phyloP scores from a whole-genome alignment of 2,888 invertebrate genomes.

The Brenthis hecate region DNA sequence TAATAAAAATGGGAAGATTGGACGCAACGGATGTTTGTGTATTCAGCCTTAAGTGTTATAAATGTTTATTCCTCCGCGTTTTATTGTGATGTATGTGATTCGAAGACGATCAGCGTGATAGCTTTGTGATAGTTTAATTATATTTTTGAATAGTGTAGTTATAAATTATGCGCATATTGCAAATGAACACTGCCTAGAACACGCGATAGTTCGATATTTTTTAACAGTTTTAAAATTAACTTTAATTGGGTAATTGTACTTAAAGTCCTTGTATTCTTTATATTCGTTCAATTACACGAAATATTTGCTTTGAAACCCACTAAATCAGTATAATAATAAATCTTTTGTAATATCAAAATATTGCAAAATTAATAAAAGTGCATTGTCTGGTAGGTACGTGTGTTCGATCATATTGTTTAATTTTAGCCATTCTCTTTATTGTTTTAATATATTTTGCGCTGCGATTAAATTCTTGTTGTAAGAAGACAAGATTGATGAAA shows the following conservation, averaged over 20 bases:
- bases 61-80: slow-evolving; percentile 38
- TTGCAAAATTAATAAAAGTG: neutral
- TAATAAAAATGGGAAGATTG: slow-evolving; percentile 11
- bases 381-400: slow-evolving; percentile 5
- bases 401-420: slow-evolving; percentile 21
- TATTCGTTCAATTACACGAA: slow-evolving; percentile 4
- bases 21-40: slow-evolving; percentile 24
- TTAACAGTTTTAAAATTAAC: slow-evolving; percentile 52
- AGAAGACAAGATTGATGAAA: slow-evolving; percentile 1
- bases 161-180: slow-evolving; percentile 53
- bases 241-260: slow-evolving; percentile 75
- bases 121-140: slow-evolving; percentile 70
- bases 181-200: slow-evolving; percentile 72
- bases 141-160: slow-evolving; percentile 47
- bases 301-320: neutral
- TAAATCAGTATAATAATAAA: neutral
- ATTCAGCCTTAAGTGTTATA: slow-evolving; percentile 38
- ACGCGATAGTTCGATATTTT: slow-evolving; percentile 65
- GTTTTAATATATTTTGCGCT: neutral
- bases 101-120: slow-evolving; percentile 54
- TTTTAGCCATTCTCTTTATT: slow-evolving; percentile 4
- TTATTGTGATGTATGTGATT: slow-evolving; percentile 41
- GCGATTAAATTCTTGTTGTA: slow-evolving; percentile 7
- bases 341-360: neutral
- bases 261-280: slow-evolving; percentile 44